Base-by-base conservation (phyloP, 2,888 invertebrate genomes). In the Acanthococcus lagerstroemiae region DNA sequence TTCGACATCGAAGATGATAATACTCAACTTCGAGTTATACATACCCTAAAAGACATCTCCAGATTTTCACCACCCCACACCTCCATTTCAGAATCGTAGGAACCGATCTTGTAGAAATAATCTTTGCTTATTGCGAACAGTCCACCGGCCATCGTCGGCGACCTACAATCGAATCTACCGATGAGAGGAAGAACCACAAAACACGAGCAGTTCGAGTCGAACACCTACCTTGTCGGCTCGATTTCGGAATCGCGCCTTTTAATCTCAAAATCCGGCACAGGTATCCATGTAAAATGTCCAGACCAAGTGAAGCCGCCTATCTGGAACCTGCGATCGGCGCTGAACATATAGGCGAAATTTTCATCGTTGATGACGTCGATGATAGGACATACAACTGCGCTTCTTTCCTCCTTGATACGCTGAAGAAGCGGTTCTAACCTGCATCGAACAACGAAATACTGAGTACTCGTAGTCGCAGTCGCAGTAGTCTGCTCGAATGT, bases 141-240 rank as follows among this genome's bases (percentile, higher is more conserved):
- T 0, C 96, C 97, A 1, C 97, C 96, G n/a, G 96, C 95, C 96
- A 96, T 97, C 0, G 96, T 97, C 0, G 97, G 96, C 0, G 94
- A 89, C 78, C 81, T 80, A 71, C 0, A 55, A 58, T 26, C 17
- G n/a, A 2, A 37, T 37, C 12, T 37, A 1, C n/a, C n/a, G 37
- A 37, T 37, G 37, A 37, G 37, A n/a, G 37, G n/a, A 37, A 37
- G 37, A 37, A 37, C 37, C 12, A 37, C 2, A 50, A 50, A 50
- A 3, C 1, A 4, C 19, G 9, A 2, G 17, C 9, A 21, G 17
- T 19, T 50, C 19, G 9, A 9, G 50, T 50, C 12, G 50, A 2
- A 4, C 17, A 50, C 74, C 73, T 63, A 84, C 80, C 84, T 84
- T 0, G 87, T 85, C 0, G 88, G 86, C 4, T 80, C 77, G 65